Evolutionary conservation across 2,113 vertebrate species (phyloP).

Genomic region (Capreolus pygargus): DNA sequence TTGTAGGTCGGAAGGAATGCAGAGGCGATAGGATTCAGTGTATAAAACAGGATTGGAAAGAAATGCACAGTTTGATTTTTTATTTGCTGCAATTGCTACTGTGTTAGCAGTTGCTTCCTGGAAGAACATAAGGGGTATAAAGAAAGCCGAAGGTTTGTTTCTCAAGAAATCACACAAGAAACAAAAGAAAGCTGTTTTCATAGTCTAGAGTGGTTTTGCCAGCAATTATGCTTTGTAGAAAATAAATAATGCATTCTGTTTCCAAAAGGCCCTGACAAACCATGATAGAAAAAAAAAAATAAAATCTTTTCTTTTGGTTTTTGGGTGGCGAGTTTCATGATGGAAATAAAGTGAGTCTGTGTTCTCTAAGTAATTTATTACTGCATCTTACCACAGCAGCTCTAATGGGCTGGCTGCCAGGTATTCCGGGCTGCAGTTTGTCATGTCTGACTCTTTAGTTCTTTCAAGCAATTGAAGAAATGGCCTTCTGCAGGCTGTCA

Average conservation of each 20-base stretch:
- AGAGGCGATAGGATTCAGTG: background rate
- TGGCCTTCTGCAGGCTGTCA: slow-evolving; percentile 78
- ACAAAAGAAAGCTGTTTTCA: slow-evolving; percentile 64
- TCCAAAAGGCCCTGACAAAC: slow-evolving; percentile 58
- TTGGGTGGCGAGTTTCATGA: slow-evolving; percentile 58
- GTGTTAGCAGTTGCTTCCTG: slow-evolving; percentile 52
- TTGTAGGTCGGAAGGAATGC: background rate
- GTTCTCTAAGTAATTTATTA: slow-evolving; percentile 78
- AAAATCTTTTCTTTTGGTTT: slow-evolving; percentile 70
- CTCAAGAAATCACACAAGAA: slow-evolving; percentile 52
- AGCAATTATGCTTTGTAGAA: slow-evolving; percentile 65
- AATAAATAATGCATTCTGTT: slow-evolving; percentile 73
- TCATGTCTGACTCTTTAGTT: slow-evolving; percentile 76
- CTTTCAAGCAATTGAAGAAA: slow-evolving; percentile 78
- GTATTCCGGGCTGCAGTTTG: slow-evolving; percentile 74
- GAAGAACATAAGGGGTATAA: background rate
- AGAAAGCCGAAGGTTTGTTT: slow-evolving; percentile 51
- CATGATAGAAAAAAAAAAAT: slow-evolving; percentile 30
- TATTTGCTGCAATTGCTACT: background rate
- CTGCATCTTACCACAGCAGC: slow-evolving; percentile 64
- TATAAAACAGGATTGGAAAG: slow-evolving; percentile 33
- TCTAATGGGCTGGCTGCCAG: slow-evolving; percentile 75
- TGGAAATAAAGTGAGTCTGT: slow-evolving; percentile 71
- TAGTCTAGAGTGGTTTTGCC: slow-evolving; percentile 52
- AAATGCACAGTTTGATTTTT: background rate